phyloP scores from a whole-genome alignment of 2,888 invertebrate species.

The Buathra laborator region DNA sequence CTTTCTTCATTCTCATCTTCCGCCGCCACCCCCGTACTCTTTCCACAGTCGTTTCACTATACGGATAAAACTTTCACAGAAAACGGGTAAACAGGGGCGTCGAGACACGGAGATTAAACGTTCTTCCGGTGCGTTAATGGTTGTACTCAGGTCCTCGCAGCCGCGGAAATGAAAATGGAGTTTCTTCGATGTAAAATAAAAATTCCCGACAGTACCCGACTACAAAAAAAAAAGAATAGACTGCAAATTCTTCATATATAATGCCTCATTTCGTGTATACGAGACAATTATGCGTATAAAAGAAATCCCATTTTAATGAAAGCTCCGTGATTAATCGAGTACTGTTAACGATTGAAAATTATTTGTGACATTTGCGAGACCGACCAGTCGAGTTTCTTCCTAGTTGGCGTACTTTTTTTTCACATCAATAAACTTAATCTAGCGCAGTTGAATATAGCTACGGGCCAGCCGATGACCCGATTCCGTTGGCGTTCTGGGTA shows the following conservation, averaged over 20 bases:
- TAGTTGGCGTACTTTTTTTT: background rate
- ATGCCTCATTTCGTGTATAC: constrained; percentile 3
- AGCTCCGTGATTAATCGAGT: background rate
- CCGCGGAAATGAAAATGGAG: constrained; percentile 11
- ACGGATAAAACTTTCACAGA: background rate
- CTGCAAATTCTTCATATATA: background rate
- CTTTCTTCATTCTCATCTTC: background rate
- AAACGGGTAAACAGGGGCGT: constrained; percentile 58
- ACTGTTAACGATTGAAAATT: background rate
- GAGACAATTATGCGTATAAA: background rate
- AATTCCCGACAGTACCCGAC: background rate
- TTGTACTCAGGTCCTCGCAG: constrained; percentile 67
- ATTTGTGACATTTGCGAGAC: background rate
- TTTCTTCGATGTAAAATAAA: constrained; percentile 4
- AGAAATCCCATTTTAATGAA: background rate
- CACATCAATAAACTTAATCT: background rate
- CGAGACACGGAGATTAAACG: constrained; percentile 74
- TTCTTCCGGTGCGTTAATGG: constrained; percentile 74
- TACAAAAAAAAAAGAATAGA: background rate
- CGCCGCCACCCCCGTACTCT: constrained; percentile 20
- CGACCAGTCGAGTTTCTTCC: background rate
- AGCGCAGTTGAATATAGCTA: constrained; percentile 1
- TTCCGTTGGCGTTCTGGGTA: constrained; percentile 22
- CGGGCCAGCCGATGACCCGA: background rate
- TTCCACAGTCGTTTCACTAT: constrained; percentile 19